Percentiles rank a stretch among this genome's conserved stretches.
phyloP scores from a whole-genome alignment of 2,888 invertebrate genomes.

The Podotricha telesiphe region DNA sequence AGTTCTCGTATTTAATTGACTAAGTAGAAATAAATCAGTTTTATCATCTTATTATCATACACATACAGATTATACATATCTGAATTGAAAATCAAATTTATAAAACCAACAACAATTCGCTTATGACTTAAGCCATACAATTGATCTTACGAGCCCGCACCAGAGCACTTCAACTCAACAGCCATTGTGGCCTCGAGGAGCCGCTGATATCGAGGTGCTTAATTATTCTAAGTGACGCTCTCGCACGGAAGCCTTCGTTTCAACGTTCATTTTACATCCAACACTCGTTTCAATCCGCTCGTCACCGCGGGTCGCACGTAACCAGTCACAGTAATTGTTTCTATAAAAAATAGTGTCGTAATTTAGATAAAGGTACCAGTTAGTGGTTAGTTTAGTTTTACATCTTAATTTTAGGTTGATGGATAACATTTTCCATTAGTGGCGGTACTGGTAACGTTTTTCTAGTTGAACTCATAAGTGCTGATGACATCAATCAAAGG shows the following conservation, averaged over 20 bases:
- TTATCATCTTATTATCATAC: not conserved
- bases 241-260: slow-evolving; percentile 41
- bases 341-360: slow-evolving; percentile 62
- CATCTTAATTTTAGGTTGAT: slow-evolving; percentile 72
- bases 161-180: slow-evolving; percentile 69
- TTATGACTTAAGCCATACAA: slow-evolving; percentile 50
- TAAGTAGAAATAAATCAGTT: not conserved
- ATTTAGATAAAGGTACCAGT: slow-evolving; percentile 62
- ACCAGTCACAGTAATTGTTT: slow-evolving; percentile 57
- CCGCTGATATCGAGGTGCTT: slow-evolving; percentile 57
- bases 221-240: slow-evolving; percentile 64
- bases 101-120: slow-evolving; percentile 5
- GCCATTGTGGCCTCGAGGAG: slow-evolving; percentile 63
- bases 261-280: slow-evolving; percentile 41
- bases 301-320: slow-evolving; percentile 45
- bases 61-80: not conserved
- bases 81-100: not conserved
- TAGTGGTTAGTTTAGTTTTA: slow-evolving; percentile 50
- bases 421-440: slow-evolving; percentile 74
- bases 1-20: not conserved
- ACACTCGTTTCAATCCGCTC: slow-evolving; percentile 51
- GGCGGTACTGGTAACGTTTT: slow-evolving; percentile 70
- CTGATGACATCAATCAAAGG: slow-evolving; percentile 71
- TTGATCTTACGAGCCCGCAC: slow-evolving; percentile 56
- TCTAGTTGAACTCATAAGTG: slow-evolving; percentile 66